phyloP scores from a whole-genome alignment of 37 sponge, comb jelly and placozoan genomes.

The Dysidea cf. avara region DNA sequence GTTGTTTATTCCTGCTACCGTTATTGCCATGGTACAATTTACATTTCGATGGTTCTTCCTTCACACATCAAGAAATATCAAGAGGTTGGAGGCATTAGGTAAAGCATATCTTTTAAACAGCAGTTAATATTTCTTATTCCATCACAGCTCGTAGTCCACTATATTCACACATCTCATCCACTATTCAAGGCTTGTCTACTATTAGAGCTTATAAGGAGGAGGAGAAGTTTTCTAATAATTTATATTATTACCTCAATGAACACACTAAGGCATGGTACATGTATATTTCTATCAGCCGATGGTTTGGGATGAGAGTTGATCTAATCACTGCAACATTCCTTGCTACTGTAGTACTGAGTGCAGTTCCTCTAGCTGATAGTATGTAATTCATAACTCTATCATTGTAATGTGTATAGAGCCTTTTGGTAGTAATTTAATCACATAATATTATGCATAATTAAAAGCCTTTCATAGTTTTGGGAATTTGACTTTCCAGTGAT shows the following conservation, averaged over 20 bases:
- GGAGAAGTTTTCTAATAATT: conserved; percentile 8
- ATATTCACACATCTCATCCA: conserved; percentile 76
- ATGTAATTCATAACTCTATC: neutral
- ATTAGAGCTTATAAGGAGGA: conserved; percentile 59
- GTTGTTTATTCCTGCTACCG: conserved; percentile 34
- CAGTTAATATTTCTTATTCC: too few relatives aligned
- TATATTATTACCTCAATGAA: conserved; percentile 52
- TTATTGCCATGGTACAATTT: conserved; percentile 40
- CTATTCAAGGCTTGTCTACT: conserved; percentile 75
- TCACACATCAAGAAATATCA: conserved; percentile 59
- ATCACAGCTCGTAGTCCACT: conserved; percentile 82
- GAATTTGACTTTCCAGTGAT: too few relatives aligned
- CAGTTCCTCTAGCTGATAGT: conserved; percentile 19
- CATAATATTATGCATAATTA: too few relatives aligned
- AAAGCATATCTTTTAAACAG: neutral
- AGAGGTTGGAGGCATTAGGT: conserved; percentile 80
- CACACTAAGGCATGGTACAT: conserved; percentile 66
- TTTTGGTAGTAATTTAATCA: too few relatives aligned
- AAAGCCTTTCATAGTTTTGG: too few relatives aligned
- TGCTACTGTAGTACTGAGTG: conserved; percentile 42
- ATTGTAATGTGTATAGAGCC: too few relatives aligned
- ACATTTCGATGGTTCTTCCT: conserved; percentile 56
- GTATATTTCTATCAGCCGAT: conserved; percentile 53
- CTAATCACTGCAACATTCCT: conserved; percentile 46
- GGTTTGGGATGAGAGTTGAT: conserved; percentile 80